Conservation (phyloP, 2,113 vertebrate species). For the Circaetus cinerascens region DNA sequence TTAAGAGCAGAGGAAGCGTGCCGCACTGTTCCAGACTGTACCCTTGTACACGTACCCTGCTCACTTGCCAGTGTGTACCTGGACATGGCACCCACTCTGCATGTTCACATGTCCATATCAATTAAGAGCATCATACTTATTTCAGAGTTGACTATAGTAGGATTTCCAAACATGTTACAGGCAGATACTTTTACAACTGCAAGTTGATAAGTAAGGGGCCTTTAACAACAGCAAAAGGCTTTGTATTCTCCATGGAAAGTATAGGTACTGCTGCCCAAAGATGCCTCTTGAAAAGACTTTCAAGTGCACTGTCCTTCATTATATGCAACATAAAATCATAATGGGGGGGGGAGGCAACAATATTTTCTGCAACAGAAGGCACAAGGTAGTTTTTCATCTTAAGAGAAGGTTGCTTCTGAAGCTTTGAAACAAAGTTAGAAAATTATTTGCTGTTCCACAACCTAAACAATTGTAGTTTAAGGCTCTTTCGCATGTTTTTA, state of each 20-base stretch:
- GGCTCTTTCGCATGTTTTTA: background rate
- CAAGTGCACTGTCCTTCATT: background rate
- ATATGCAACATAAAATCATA: background rate
- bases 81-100: accelerated
- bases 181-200: background rate
- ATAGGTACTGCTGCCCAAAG: background rate
- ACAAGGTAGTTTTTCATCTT: background rate
- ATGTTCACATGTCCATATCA: accelerated
- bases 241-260: background rate
- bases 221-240: background rate
- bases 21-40: background rate
- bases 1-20: background rate
- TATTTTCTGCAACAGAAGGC: background rate
- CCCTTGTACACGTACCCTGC: too few species aligned
- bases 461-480: background rate
- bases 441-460: background rate
- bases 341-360: background rate
- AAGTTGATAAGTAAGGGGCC: background rate
- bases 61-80: accelerated
- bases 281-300: background rate
- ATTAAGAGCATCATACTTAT: background rate
- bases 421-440: background rate
- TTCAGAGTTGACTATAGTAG: background rate
- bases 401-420: background rate
- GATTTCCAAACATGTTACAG: background rate